phyloP scores from a whole-genome alignment of 37 sponge, comb jelly and placozoan genomes.

The Oscarella lobularis region DNA sequence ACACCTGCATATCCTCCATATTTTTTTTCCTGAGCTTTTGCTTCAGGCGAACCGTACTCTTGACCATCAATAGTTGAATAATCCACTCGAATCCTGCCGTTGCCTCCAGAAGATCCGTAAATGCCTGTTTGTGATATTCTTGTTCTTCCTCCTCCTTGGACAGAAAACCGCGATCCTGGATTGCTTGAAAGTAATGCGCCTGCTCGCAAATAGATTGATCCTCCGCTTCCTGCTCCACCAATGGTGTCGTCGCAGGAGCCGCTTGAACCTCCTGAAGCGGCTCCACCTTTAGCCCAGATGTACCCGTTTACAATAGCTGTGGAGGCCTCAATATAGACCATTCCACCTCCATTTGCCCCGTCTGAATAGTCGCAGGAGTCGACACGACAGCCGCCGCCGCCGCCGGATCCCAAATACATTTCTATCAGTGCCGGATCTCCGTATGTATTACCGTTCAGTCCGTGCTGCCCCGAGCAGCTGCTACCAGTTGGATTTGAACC shows the following conservation, averaged over 20 bases:
- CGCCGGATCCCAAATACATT: background rate
- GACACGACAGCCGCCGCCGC: background rate
- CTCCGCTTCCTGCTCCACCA: constrained; percentile 1
- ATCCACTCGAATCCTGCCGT: background rate
- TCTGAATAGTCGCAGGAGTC: background rate
- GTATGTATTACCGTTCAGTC: background rate
- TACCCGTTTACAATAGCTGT: background rate
- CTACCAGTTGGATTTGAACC: background rate
- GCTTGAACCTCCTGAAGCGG: no score
- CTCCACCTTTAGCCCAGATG: background rate
- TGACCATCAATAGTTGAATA: background rate
- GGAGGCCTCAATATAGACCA: background rate
- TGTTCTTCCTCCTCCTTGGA: background rate
- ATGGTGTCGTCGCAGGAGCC: background rate
- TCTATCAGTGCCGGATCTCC: background rate
- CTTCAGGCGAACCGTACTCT: background rate
- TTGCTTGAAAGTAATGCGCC: background rate
- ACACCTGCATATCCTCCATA: background rate
- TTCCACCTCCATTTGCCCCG: background rate
- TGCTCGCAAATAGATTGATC: background rate
- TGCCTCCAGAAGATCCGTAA: background rate
- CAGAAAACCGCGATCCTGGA: background rate
- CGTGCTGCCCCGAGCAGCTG: background rate
- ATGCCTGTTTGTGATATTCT: background rate
- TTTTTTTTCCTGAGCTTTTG: background rate